Conservation (phyloP, 2,797 vertebrate genomes). For the Catostomus latipinnis region DNA sequence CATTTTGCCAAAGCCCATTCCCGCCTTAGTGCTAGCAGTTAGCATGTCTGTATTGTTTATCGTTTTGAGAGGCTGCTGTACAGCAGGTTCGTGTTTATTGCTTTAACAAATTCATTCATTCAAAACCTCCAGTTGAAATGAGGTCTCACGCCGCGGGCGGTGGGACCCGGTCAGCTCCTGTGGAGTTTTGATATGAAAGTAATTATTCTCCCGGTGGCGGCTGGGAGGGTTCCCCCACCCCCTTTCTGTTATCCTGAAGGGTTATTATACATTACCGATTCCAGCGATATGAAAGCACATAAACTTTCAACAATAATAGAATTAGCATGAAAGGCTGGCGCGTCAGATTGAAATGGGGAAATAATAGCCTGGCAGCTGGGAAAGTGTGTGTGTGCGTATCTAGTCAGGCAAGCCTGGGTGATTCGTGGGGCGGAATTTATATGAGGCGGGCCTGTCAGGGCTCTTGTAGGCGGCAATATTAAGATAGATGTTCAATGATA, state of each 20-base stretch:
- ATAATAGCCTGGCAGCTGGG: slow-evolving; percentile 94
- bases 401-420: slow-evolving; percentile 79
- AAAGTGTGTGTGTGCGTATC: slow-evolving; percentile 79
- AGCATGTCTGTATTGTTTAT: slow-evolving; percentile 46
- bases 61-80: slow-evolving; percentile 40
- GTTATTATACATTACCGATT: slow-evolving; percentile 94
- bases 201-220: slow-evolving; percentile 99
- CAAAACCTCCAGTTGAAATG: slow-evolving; percentile 82
- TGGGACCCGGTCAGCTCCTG: slow-evolving; percentile 94
- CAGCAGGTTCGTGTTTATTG: slow-evolving; percentile 88
- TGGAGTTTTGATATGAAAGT: slow-evolving; percentile 99
- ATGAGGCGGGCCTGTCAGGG: slow-evolving; percentile 95
- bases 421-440: slow-evolving; percentile 99
- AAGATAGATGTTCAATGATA: slow-evolving; percentile 99
- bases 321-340: slow-evolving; percentile 98
- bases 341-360: slow-evolving; percentile 95
- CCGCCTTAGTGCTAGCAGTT: slow-evolving; percentile 44
- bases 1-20: neutral
- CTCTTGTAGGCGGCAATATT: slow-evolving; percentile 99
- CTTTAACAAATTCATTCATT: slow-evolving; percentile 97
- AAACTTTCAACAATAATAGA: slow-evolving; percentile 96
- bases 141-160: slow-evolving; percentile 92
- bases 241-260: slow-evolving; percentile 80
- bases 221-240: slow-evolving; percentile 78
- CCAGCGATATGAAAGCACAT: slow-evolving; percentile 94